A percentile compares a stretch with the other conserved stretches of the same genome.
phyloP scores from a whole-genome alignment of 2,888 invertebrate genomes.

The Heliconius aoede region DNA sequence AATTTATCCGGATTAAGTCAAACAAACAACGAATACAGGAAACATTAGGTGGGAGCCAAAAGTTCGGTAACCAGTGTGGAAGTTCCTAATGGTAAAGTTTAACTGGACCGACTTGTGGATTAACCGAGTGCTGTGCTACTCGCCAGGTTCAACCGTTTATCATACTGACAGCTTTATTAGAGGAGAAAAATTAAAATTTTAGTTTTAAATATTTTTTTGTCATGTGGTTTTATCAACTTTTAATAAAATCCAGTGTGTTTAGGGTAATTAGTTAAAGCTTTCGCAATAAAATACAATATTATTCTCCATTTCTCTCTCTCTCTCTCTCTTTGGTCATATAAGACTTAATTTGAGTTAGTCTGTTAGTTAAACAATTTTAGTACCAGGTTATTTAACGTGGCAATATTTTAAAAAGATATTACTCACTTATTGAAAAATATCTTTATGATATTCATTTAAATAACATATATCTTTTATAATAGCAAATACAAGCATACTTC shows the following conservation, averaged over 20 bases:
- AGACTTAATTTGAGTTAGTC: too few relatives aligned
- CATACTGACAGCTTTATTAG: slow-evolving; percentile 7
- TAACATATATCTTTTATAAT: neutral
- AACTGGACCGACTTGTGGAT: slow-evolving; percentile 26
- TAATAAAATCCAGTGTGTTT: too few relatives aligned
- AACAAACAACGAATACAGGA: slow-evolving; percentile 22
- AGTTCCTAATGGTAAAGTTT: slow-evolving; percentile 40
- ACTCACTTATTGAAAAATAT: too few relatives aligned
- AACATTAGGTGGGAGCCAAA: slow-evolving; percentile 29
- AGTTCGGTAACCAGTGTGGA: slow-evolving; percentile 32
- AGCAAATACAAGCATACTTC: neutral
- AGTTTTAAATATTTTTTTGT: neutral
- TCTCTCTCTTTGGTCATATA: too few relatives aligned
- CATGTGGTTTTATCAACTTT: neutral
- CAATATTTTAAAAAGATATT: too few relatives aligned
- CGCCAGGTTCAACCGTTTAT: slow-evolving; percentile 27
- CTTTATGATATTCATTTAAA: too few relatives aligned
- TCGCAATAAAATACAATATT: neutral
- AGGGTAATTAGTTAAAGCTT: too few relatives aligned
- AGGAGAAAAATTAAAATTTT: neutral
- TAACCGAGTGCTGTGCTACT: slow-evolving; percentile 22
- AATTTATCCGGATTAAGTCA: slow-evolving; percentile 25
- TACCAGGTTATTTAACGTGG: too few relatives aligned
- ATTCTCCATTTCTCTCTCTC: too few relatives aligned
- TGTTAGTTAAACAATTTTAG: too few relatives aligned